Base-by-base conservation (phyloP, 2,888 invertebrate genomes). In the Leucophenga maculata region DNA sequence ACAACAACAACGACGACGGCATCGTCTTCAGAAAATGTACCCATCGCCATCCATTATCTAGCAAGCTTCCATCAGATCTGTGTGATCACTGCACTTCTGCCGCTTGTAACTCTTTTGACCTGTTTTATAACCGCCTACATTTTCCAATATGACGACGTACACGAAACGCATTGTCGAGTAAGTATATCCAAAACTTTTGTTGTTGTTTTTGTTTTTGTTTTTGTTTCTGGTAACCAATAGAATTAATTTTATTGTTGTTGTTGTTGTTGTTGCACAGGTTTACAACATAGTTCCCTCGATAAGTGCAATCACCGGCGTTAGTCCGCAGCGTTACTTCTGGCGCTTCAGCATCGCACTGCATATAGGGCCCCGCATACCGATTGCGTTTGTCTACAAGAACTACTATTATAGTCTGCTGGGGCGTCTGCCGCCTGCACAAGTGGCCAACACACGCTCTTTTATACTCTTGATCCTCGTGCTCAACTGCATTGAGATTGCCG, bases 201-300 rank as follows among this genome's bases (percentile, higher is more conserved):
- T 26, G 26, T 4, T 14, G 11, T 11, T 20, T 11, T 20, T 16
- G 11, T 14, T 57, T 6, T 57, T 22, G n/a, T 26, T 26, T 2
- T 4, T 14, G 11, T 11, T 20, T 11, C 8, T 16, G 11, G 6
- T n/a, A 52, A 8, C n/a, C n/a, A 46, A 46, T 64, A 72, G 13
- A 88, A 14, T 13, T 2, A 4, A 18, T 32, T 59, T 59, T 6
- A 59, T 32, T n/a, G 8, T n/a, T 14, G 14, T 13, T 3, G 31
- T 31, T n/a, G n/a, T 32, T 13, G 1, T 14, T 44, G 6, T 11
- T 13, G 2, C 22, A 8, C 44, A 97, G 97, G 97, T 97, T 69
- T 96, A 95, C 89, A 97, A 97, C 89, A 93, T 96, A 88, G 94
- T 97, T 86, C 97, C 97, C 84, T 97, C 97, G 82, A 97, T 97